Base-by-base conservation (phyloP, 2,113 vertebrate species). In the Rhinichthys klamathensis region DNA sequence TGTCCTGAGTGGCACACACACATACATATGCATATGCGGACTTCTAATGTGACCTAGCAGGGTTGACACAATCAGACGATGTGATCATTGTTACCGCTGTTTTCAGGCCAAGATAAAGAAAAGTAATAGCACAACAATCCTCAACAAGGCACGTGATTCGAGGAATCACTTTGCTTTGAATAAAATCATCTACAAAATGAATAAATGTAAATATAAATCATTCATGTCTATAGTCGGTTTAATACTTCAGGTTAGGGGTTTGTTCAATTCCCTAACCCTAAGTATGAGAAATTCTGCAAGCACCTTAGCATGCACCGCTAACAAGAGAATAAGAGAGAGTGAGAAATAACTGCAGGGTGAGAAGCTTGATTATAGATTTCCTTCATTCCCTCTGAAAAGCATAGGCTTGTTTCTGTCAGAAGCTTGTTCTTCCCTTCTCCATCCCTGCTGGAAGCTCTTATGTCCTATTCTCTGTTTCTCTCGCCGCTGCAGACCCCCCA, bases 401-500 rank as follows among this genome's bases (percentile, higher is more conserved):
- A 49, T 49, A 41, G 72, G 41, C 76, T 70, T 30, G 51, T 83
- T 79, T 84, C 90, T 93, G 91, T 93, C 92, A 93, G 84, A 86
- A 91, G 85, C 86, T 84, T 83, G 90, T 90, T 92, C 91, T 91
- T 91, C 87, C 85, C 89, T 88, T 56, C 49, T 80, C 70, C 75
- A n/a, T 32, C 63, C 23, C 51, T 44, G 76, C 49, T 32, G 74
- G 69, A 83, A 84, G 78, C 25, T 46, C 38, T 32, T 25, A 35
- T 81, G 74, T 85, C 65, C 74, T 87, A 80, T 83, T 84, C 86
- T 79, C 25, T 91, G 90, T 89, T 60, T 80, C 63, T 79, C 18
- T n/a, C 46, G 72, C 60, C 4, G 15, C 63, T 32, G 38, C 83
- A 73, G 56, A 67, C 79, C 90, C 76, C 88, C 86, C 90, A 77